phyloP scores from a whole-genome alignment of 1,140 invertebrate species.

The Armadillidium nasatum region DNA sequence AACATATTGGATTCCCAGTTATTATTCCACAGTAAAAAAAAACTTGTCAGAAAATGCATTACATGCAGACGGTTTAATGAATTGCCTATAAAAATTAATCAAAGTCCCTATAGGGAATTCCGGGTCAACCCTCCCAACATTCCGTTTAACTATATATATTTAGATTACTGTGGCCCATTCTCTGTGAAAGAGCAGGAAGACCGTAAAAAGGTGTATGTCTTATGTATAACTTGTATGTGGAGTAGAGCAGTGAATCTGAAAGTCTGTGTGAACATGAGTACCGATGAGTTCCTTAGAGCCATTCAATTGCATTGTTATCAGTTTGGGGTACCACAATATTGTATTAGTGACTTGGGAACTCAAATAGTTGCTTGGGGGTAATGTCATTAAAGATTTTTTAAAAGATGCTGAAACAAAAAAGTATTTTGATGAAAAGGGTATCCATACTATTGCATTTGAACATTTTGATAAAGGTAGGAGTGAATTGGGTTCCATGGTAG shows the following conservation, averaged over 20 bases:
- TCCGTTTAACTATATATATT: neutral
- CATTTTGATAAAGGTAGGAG: conserved; percentile 22
- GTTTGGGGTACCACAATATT: neutral
- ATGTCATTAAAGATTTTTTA: neutral
- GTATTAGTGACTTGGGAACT: neutral
- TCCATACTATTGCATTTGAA: neutral
- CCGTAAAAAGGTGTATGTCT: neutral
- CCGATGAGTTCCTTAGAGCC: neutral
- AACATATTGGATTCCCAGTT: neutral
- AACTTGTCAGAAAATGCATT: neutral
- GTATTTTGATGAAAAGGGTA: conserved; percentile 8
- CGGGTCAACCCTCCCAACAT: neutral
- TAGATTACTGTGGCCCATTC: conserved; percentile 12
- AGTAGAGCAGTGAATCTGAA: conserved; percentile 21
- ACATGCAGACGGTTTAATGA: conserved; percentile 12
- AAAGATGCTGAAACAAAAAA: neutral
- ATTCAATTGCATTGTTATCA: conserved; percentile 14
- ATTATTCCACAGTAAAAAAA: neutral
- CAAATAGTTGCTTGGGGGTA: conserved; percentile 9
- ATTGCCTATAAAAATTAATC: neutral
- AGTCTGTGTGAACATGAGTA: neutral
- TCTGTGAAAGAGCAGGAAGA: neutral
- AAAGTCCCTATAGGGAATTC: conserved; percentile 8
- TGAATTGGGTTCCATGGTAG: conserved; percentile 4
- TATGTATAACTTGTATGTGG: conserved; percentile 10